These are phyloP conservation scores for Clarias platycephalus DNA, from an alignment of 2,797 vertebrate species.

Conservation along the genomic window DNA sequence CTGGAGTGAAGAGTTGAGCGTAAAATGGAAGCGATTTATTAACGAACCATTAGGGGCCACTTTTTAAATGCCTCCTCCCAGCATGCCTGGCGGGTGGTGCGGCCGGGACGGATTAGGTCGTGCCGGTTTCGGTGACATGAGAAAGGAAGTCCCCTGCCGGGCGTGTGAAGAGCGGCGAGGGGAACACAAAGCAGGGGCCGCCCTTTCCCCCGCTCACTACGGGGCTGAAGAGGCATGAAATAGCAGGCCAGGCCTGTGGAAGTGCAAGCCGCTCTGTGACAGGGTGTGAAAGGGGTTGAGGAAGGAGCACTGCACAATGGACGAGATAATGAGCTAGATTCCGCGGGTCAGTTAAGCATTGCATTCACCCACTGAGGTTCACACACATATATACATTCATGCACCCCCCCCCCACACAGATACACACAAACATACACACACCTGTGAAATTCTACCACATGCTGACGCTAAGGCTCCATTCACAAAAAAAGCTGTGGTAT, in stretches of 20 bases:
- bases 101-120: slow-evolving; percentile 80
- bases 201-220: slow-evolving; percentile 81
- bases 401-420: background rate
- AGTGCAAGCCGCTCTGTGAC: slow-evolving; percentile 82
- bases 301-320: slow-evolving; percentile 73
- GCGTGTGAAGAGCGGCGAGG: slow-evolving; percentile 79
- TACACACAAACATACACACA: slow-evolving; percentile 28
- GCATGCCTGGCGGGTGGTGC: slow-evolving; percentile 75
- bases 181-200: slow-evolving; percentile 76
- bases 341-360: slow-evolving; percentile 84
- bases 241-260: slow-evolving; percentile 84
- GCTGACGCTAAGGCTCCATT: slow-evolving; percentile 24
- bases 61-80: slow-evolving; percentile 79
- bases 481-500: slow-evolving; percentile 27
- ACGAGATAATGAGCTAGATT: slow-evolving; percentile 82
- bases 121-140: slow-evolving; percentile 84
- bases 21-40: slow-evolving; percentile 85
- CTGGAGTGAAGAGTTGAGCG: slow-evolving; percentile 78
- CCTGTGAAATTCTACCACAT: slow-evolving; percentile 38
- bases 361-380: slow-evolving; percentile 72
- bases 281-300: slow-evolving; percentile 64
- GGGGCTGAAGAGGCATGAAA: slow-evolving; percentile 84
- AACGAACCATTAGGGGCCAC: slow-evolving; percentile 84
- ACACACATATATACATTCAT: slow-evolving; percentile 31
- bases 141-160: slow-evolving; percentile 84